Evolutionary conservation across 2,113 vertebrate genomes (phyloP), one percentile per base, ranked within the genome.

Genomic region (Centropus unirufus): DNA sequence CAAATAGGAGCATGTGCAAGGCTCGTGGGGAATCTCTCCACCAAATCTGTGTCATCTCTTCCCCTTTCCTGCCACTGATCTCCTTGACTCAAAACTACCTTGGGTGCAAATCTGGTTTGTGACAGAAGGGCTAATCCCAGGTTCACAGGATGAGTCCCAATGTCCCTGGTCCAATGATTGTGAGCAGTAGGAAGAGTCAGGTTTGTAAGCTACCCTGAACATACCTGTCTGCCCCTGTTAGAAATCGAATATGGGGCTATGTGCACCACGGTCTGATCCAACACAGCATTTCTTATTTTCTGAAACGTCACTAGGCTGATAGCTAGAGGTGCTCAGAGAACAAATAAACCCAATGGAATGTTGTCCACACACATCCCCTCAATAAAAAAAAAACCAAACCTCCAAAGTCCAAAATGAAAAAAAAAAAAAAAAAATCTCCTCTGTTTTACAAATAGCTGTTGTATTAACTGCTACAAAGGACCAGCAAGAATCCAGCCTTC

Each of bases 351-450:
- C 27, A 11, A 2, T 9, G 5, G 40, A 66, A 61, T 30, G 44
- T 16, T 18, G 4, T 23, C 21, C 27, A n/a, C 0, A 0, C 5
- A 4, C 16, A 27, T 14, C 10, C 21, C 12, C 17, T 46, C 51
- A 62, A 21, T 24, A 73, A 83, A 30, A 63, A 46, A 6, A 47
- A 26, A n/a, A n/a, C n/a, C 17, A 36, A 36, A 36, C 46, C 46
- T 82, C 36, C 2, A 4, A 75, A 49, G 9, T 3, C 14, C 13
- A 70, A 46, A 85, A 62, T 21, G 12, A 36, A 36, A 36, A 57
- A n/a, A 30, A 30, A 72, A 62, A 17, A 8, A 8, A 2, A 16
- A n/a, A n/a, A n/a, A n/a, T n/a, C n/a, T n/a, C 36, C 30, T 58
- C 49, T 66, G 5, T 83, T 91, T 72, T 59, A 55, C 12, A 36